Evolutionary conservation across 2,888 invertebrate species (phyloP).

Genomic region (Drosophila ochracea): DNA sequence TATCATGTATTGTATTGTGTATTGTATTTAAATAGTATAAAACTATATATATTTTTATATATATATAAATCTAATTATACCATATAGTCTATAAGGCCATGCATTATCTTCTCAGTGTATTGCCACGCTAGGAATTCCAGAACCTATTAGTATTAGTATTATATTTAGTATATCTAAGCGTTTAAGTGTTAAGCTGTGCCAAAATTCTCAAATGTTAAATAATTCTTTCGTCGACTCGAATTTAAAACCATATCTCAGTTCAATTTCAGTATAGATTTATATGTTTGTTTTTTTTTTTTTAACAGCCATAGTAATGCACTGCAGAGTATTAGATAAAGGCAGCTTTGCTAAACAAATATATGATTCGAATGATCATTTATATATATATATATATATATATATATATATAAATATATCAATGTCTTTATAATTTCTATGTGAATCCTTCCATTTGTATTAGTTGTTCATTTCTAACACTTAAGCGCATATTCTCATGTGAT

Average conservation of each 20-base stretch:
- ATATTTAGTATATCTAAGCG: constrained; percentile 24
- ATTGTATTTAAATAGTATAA: constrained; percentile 28
- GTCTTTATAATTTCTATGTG: neutral
- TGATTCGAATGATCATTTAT: neutral
- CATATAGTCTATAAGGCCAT: constrained; percentile 39
- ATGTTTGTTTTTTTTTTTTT: neutral
- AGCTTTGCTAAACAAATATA: neutral
- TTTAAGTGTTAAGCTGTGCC: constrained; percentile 67
- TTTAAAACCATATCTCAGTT: constrained; percentile 34
- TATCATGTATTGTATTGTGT: constrained; percentile 23
- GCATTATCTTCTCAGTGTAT: constrained; percentile 36
- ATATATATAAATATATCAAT: too few relatives aligned
- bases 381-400: neutral
- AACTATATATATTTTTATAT: neutral
- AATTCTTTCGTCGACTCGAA: constrained; percentile 23
- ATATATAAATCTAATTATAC: constrained; percentile 5
- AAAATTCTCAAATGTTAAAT: constrained; percentile 61
- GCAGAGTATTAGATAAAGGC: constrained; percentile 19
- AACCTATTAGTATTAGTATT: constrained; percentile 63
- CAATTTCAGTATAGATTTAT: constrained; percentile 13
- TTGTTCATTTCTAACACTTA: constrained; percentile 1
- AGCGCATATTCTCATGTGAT: constrained; percentile 8
- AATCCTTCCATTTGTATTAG: constrained; percentile 2
- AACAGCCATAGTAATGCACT: constrained; percentile 24
- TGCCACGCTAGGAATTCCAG: constrained; percentile 37